Evolutionary conservation across 2,797 vertebrate species (phyloP).

Genomic region (Schizopygopsis malacanthus): DNA sequence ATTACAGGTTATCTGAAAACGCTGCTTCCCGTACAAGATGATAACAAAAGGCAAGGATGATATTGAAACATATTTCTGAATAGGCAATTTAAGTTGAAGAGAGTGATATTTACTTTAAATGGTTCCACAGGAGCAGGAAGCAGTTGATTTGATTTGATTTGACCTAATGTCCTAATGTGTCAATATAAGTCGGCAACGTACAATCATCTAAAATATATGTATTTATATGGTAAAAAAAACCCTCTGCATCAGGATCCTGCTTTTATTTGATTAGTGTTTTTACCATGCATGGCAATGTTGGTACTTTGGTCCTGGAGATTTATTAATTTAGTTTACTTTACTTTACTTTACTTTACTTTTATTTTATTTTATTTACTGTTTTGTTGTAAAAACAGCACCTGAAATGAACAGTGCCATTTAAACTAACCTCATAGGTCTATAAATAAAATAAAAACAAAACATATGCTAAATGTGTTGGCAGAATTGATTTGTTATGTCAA

Average conservation of each 20-base stretch:
- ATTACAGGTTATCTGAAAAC: background rate
- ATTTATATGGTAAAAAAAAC: background rate
- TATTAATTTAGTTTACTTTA: too few species aligned
- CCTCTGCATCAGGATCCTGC: background rate
- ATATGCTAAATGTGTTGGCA: too few species aligned
- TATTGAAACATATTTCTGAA: background rate
- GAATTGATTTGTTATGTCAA: background rate
- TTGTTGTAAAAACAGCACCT: too few species aligned
- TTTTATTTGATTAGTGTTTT: too few species aligned
- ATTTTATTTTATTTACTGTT: too few species aligned
- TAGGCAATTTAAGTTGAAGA: background rate
- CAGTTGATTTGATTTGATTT: background rate
- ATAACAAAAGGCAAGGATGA: background rate
- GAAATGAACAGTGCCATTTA: too few species aligned
- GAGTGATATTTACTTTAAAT: background rate
- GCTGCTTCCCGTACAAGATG: background rate
- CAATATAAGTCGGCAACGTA: background rate
- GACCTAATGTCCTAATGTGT: too few species aligned
- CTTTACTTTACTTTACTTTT: too few species aligned
- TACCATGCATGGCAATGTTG: too few species aligned
- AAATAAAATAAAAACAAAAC: too few species aligned
- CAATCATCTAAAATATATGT: background rate
- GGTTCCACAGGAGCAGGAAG: background rate
- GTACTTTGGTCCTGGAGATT: too few species aligned
- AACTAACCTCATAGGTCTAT: too few species aligned